Conservation (phyloP, 1,140 invertebrate genomes). For the Solen grandis region DNA sequence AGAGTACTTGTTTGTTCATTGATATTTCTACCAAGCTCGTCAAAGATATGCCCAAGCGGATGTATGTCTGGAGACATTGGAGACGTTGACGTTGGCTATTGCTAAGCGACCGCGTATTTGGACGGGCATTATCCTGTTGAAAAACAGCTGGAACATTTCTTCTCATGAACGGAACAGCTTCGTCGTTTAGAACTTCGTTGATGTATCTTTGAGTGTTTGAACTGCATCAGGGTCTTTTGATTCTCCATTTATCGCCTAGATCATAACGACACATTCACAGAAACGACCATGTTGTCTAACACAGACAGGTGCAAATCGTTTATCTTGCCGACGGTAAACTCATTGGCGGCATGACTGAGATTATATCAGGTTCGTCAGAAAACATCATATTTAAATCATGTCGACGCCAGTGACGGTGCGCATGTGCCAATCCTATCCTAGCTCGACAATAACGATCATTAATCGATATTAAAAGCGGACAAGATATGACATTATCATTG, state of each 20-base stretch:
- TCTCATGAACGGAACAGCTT: constrained; percentile 8
- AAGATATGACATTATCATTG: too few relatives aligned
- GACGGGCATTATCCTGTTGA: constrained; percentile 1
- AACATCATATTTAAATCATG: too few relatives aligned
- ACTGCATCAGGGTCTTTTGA: constrained; percentile 1
- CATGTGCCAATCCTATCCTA: too few relatives aligned
- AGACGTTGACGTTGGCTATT: not conserved
- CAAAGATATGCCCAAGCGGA: too few relatives aligned
- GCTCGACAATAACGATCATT: too few relatives aligned
- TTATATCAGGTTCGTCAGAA: constrained; percentile 26
- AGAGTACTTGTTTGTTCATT: too few relatives aligned
- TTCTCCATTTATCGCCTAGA: not conserved
- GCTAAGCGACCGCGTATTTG: not conserved
- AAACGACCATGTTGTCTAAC: constrained; percentile 20
- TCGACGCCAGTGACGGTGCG: too few relatives aligned
- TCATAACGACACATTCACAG: not conserved
- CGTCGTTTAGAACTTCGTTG: too few relatives aligned
- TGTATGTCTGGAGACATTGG: not conserved
- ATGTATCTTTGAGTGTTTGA: constrained; percentile 9
- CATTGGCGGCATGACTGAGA: constrained; percentile 8
- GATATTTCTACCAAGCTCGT: too few relatives aligned
- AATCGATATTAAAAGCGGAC: too few relatives aligned
- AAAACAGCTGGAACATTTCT: not conserved
- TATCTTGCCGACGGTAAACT: constrained; percentile 14
- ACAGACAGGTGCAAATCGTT: too few relatives aligned